These are phyloP conservation scores for Tachina fera DNA, from an alignment of 2,888 invertebrate genomes.

Conservation along the genomic window DNA sequence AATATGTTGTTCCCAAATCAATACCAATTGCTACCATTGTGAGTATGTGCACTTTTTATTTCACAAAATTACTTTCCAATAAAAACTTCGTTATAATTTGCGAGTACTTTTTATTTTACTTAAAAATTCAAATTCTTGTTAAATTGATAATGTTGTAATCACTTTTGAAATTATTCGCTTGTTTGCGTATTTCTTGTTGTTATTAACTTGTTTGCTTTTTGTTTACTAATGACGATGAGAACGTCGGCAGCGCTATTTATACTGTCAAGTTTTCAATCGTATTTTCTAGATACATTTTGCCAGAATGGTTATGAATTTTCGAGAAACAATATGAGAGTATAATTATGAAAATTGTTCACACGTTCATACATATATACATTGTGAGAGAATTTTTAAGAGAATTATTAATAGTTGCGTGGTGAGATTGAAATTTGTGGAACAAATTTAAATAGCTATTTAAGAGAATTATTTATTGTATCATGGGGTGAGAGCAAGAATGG, in stretches of 20 bases:
- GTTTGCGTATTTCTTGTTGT: slow-evolving; percentile 25
- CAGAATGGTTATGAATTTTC: not conserved
- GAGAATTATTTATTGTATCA: too few relatives aligned
- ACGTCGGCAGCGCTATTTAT: slow-evolving; percentile 63
- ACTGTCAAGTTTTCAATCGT: slow-evolving; percentile 43
- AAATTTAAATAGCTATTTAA: too few relatives aligned
- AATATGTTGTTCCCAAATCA: slow-evolving; percentile 84
- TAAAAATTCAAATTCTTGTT: not conserved
- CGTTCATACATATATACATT: not conserved
- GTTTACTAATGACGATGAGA: slow-evolving; percentile 57
- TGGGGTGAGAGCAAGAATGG: too few relatives aligned
- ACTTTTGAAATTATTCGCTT: slow-evolving; percentile 14
- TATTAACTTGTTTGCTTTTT: slow-evolving; percentile 53
- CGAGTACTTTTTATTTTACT: not conserved
- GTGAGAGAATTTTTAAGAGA: not conserved
- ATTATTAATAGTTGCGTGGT: not conserved
- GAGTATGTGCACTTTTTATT: not conserved
- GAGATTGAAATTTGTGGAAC: too few relatives aligned
- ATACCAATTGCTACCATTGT: slow-evolving; percentile 86
- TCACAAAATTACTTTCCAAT: not conserved
- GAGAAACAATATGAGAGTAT: too few relatives aligned
- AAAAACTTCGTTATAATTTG: too few relatives aligned
- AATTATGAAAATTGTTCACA: not conserved
- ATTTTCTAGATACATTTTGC: slow-evolving; percentile 63
- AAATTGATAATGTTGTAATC: not conserved